Conservation (phyloP, 2,113 vertebrate genomes). For the Otis tarda region DNA sequence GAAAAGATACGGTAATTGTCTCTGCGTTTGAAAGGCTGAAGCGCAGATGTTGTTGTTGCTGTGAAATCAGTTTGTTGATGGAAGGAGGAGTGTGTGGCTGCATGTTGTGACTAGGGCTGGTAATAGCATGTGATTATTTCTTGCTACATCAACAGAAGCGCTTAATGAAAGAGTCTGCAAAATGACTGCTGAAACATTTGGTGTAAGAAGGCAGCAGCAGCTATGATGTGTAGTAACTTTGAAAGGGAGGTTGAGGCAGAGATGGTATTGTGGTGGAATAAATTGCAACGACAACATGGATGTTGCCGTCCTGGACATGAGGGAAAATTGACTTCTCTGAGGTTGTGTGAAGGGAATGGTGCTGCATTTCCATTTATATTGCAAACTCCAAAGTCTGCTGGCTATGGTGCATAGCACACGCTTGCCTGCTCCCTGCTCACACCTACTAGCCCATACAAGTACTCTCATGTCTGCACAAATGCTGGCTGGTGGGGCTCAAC, state of each 20-base stretch:
- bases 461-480: not conserved
- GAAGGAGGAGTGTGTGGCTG: not conserved
- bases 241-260: not conserved
- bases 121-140: not conserved
- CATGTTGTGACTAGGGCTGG: conserved; percentile 4
- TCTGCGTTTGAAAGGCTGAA: not conserved
- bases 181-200: fast-evolving
- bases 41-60: not conserved
- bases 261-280: no score
- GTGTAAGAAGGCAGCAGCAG: not conserved
- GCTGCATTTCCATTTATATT: not conserved
- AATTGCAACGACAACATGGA: not conserved
- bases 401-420: fast-evolving
- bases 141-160: not conserved
- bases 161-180: not conserved
- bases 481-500: not conserved
- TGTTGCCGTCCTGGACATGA: fast-evolving
- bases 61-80: not conserved
- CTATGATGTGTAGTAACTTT: fast-evolving
- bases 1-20: not conserved
- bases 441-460: not conserved
- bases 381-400: no score
- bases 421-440: not conserved
- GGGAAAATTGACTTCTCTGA: not conserved
- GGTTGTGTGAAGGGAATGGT: no score